Evolutionary conservation across 1,140 invertebrate genomes (phyloP).

Genomic region (Plectrocnemia conspersa): DNA sequence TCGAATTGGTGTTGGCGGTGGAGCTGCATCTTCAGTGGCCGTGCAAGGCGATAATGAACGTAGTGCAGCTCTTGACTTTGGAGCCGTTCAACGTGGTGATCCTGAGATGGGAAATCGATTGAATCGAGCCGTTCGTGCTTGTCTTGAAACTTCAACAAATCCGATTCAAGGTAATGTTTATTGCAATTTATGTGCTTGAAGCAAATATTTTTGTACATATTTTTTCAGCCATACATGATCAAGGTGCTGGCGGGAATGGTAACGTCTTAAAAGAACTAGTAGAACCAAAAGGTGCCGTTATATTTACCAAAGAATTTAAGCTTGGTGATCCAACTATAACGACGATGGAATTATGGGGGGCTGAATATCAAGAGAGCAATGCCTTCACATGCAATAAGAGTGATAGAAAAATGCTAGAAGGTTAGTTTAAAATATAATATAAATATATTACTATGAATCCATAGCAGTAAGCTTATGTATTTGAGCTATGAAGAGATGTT

Average conservation of each 20-base stretch:
- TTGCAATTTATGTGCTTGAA: neutral
- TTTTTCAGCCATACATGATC: constrained; percentile 73
- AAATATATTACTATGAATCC: neutral
- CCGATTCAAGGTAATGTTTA: constrained; percentile 71
- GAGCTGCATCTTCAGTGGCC: constrained; percentile 92
- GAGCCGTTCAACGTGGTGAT: constrained; percentile 93
- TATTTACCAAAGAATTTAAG: constrained; percentile 82
- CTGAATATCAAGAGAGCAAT: constrained; percentile 97
- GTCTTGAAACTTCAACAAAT: constrained; percentile 79
- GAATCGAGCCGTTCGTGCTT: constrained; percentile 88
- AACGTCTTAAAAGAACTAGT: constrained; percentile 97
- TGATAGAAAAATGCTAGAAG: constrained; percentile 60
- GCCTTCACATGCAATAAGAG: constrained; percentile 73
- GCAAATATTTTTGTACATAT: neutral
- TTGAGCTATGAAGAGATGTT: too few species aligned
- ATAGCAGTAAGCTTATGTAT: neutral
- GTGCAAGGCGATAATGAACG: constrained; percentile 85
- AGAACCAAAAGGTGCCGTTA: constrained; percentile 88
- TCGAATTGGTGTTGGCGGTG: constrained; percentile 95
- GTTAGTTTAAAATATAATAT: constrained; percentile 22
- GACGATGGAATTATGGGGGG: constrained; percentile 92
- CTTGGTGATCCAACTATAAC: constrained; percentile 92
- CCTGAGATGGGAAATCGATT: constrained; percentile 98
- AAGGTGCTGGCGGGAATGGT: constrained; percentile 97
- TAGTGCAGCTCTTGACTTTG: constrained; percentile 84